phyloP scores from a whole-genome alignment of 2,888 invertebrate species.

The Pasiphila rectangulata region DNA sequence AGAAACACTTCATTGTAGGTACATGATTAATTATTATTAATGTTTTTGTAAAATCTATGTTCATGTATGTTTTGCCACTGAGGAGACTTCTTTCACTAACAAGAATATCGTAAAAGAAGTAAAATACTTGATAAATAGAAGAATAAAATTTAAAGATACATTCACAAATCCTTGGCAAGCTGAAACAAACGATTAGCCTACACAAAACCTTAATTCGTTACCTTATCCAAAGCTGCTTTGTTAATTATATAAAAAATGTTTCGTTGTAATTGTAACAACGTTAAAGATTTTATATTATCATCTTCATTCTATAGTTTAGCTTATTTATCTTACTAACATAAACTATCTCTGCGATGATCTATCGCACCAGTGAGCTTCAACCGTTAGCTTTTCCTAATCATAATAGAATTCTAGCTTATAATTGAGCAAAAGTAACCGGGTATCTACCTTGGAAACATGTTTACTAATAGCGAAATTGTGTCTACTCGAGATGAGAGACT shows the following conservation, averaged over 20 bases:
- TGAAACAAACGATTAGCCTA: constrained; percentile 23
- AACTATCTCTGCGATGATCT: neutral
- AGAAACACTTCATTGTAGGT: too few relatives aligned
- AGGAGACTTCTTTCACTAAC: neutral
- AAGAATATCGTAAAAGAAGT: constrained; percentile 3
- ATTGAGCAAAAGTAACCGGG: neutral
- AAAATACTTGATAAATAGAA: constrained; percentile 1
- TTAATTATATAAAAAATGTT: constrained; percentile 2
- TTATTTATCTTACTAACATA: too few relatives aligned
- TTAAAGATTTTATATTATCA: too few relatives aligned
- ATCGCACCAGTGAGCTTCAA: too few relatives aligned
- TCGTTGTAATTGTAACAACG: too few relatives aligned
- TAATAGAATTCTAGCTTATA: neutral
- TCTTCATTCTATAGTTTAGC: too few relatives aligned
- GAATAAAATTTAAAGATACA: neutral
- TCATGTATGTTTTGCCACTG: constrained; percentile 4
- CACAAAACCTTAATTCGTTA: constrained; percentile 27
- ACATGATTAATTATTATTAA: too few relatives aligned
- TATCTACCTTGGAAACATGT: neutral
- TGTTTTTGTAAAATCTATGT: neutral
- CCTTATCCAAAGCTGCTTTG: constrained; percentile 40
- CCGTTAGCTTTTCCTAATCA: neutral
- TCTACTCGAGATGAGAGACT: neutral
- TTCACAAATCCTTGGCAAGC: constrained; percentile 30
- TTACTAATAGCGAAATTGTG: neutral